Evolutionary conservation across 2,888 invertebrate species (phyloP).

Genomic region (Phasia obesa): DNA sequence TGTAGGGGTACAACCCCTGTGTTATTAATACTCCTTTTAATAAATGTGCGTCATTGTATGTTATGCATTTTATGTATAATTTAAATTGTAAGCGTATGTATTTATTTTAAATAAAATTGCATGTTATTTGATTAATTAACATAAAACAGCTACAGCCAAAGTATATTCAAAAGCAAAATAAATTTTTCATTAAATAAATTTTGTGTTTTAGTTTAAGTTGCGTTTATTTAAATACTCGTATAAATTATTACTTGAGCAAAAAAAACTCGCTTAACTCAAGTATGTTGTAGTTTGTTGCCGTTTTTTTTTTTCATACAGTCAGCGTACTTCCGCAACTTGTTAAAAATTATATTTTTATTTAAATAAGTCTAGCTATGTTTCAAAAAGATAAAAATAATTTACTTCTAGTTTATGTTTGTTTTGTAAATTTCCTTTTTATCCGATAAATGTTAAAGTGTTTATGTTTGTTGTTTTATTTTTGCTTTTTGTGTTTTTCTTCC

Average conservation of each 20-base stretch:
- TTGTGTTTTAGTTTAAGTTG: conserved; percentile 23
- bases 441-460: conserved; percentile 72
- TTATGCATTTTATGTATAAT: conserved; percentile 44
- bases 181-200: conserved; percentile 10
- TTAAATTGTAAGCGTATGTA: conserved; percentile 24
- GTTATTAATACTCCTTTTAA: conserved; percentile 12
- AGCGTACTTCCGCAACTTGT: conserved; percentile 40
- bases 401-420: conserved; percentile 50
- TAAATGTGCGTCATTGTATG: background rate
- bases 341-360: conserved; percentile 45
- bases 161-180: conserved; percentile 12
- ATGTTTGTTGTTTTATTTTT: conserved; percentile 75
- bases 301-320: conserved; percentile 7
- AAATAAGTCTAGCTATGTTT: conserved; percentile 12
- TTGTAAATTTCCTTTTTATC: conserved; percentile 61
- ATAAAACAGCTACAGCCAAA: conserved; percentile 33
- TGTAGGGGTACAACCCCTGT: background rate
- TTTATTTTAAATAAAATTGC: conserved; percentile 43
- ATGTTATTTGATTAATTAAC: conserved; percentile 67
- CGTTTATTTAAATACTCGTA: conserved; percentile 2
- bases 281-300: conserved; percentile 24
- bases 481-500: conserved; percentile 78
- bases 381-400: conserved; percentile 5
- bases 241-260: background rate
- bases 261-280: conserved; percentile 22